Percentiles rank a stretch among this genome's conserved stretches.
Conservation (phyloP, 2,113 vertebrate species). For the Neofelis nebulosa region DNA sequence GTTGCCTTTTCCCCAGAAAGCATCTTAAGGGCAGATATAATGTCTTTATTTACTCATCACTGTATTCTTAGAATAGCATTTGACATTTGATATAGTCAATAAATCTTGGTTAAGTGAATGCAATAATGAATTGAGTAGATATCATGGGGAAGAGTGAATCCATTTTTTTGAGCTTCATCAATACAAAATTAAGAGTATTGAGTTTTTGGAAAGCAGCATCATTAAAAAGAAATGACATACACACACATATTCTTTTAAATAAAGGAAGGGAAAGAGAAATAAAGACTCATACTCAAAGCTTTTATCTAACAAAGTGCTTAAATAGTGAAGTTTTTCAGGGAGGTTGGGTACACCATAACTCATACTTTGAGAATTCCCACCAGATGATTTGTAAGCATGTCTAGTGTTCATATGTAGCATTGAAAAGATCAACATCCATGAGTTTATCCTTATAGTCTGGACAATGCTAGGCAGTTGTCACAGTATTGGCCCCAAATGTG, state of each 20-base stretch:
- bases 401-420: background rate
- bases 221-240: background rate
- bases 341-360: background rate
- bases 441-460: slow-evolving; percentile 20
- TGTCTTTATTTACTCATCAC: background rate
- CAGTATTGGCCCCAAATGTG: background rate
- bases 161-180: background rate
- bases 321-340: background rate
- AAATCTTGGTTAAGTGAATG: background rate
- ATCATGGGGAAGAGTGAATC: background rate
- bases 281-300: background rate
- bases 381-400: background rate
- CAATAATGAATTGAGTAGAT: background rate
- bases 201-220: background rate
- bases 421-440: slow-evolving; percentile 28
- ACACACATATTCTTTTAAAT: background rate
- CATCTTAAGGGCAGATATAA: background rate
- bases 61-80: background rate
- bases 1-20: background rate
- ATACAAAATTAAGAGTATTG: background rate
- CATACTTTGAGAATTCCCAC: slow-evolving; percentile 25
- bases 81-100: background rate
- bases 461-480: slow-evolving; percentile 41
- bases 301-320: background rate
- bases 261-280: background rate